Evolutionary conservation across 2,797 vertebrate species (phyloP).

Genomic region (Propithecus perrieri): DNA sequence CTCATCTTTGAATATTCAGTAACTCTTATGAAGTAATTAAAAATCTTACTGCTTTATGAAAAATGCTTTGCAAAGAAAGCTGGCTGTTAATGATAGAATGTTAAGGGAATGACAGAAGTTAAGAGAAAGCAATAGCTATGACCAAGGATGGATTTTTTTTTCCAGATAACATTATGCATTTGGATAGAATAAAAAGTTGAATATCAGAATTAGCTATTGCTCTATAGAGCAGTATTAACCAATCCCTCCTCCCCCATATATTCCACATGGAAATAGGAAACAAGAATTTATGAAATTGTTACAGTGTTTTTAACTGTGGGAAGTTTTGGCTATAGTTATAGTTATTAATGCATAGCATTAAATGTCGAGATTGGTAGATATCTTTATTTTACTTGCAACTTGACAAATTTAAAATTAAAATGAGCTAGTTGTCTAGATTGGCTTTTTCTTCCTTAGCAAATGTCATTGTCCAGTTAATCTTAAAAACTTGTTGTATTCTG

Average conservation of each 20-base stretch:
- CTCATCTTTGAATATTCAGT: not conserved
- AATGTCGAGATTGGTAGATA: not conserved
- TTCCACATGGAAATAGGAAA: constrained; percentile 1
- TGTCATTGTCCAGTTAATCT: not conserved
- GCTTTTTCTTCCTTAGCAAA: not conserved
- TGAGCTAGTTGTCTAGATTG: not conserved
- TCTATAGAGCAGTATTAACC: not conserved
- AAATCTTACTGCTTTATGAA: constrained; percentile 31
- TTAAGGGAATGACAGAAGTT: not conserved
- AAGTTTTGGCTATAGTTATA: not conserved
- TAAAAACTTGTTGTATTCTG: not conserved
- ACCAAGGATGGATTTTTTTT: not conserved
- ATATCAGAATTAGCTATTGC: not conserved
- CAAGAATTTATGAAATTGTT: constrained; percentile 24
- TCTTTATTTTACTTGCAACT: not conserved
- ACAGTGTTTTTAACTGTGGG: not conserved
- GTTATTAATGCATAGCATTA: not conserved
- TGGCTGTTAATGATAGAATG: not conserved
- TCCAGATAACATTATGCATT: not conserved
- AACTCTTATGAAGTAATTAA: not conserved
- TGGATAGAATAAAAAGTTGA: not conserved
- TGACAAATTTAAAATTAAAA: constrained; percentile 1
- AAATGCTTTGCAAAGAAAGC: not conserved
- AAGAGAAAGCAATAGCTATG: not conserved
- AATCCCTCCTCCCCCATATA: not conserved